Base-by-base conservation (phyloP, 2,797 vertebrate species). In the Nothura maculosa region DNA sequence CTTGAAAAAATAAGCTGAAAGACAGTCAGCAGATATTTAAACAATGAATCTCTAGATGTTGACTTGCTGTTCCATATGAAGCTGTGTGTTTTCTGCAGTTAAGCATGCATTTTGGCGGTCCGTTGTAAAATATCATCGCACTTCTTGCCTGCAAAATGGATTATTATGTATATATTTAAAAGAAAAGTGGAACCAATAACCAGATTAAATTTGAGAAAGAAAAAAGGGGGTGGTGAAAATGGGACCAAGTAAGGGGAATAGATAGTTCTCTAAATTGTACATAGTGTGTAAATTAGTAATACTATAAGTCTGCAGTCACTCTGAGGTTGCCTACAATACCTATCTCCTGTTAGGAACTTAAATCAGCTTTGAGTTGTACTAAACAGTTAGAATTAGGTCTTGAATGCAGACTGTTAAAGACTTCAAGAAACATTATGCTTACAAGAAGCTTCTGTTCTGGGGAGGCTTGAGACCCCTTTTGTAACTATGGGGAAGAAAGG, bases 1-100 rank as follows among this genome's bases (percentile, higher is more conserved):
- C 92, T 97, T 96, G 94, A 96, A 98, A 98, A 98, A 98, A 97
- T 98, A 98, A 99, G 98, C 98, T 98, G 98, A 98, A 95, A 95
- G 96, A 96, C 93, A 96, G 96, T 98, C 98, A 98, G 98, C 98
- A 97, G 95, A 96, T 97, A 96, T 95, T 96, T 97, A 97, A 97
- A 95, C 96, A 94, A 95, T 94, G 94, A 97, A 90, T 97, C 96
- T 97, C 94, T 97, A 94, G 94, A 97, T 96, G 96, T 97, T 96
- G 93, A 93, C 97, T 97, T 97, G 92, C 97, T 97, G 73, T 97
- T 97, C 96, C 97, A 97, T 96, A 86, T 96, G 97, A 97, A 96
- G 83, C 96, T 97, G 98, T 97, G 96, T 97, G 97, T 97, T 94
- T 97, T 93, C 96, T 96, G 93, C 98, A 98, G 98, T 97, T 97